Base-by-base conservation (phyloP, 1,140 invertebrate genomes). In the Bombus sylvicola region DNA sequence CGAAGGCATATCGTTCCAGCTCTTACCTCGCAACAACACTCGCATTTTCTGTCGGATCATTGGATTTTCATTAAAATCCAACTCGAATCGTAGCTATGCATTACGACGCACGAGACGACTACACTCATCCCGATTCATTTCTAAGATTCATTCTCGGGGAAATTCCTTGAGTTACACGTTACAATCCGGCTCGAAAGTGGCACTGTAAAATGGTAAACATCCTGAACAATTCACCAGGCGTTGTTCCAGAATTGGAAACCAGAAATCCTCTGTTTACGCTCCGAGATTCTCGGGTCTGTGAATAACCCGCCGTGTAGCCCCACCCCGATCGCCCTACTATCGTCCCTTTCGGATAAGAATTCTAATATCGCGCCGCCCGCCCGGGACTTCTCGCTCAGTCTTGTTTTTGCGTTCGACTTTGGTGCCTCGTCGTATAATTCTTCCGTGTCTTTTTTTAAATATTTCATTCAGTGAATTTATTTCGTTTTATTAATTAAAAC, bases 121-220 rank as follows among this genome's bases (percentile, higher is more conserved):
- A 59, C 9, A 25, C 18, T 62, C 37, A 8, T 77, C 9, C 22
- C 28, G 18, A 66, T 47, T 25, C 39, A 79, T 79, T 66, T 12
- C 34, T 66, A 66, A 79, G 10, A 31, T n/a, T 5, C 12, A 53
- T 53, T 41, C 37, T 43, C 34, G 41, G 15, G 66, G 57, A 31
- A 78, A 79, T 34, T 47, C 31, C 62, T 12, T 8, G 22, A 39
- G 39, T 64, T 64, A 41, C 53, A 1, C 28, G 53, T 39, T 74
- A 34, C 31, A 13, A 75, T 10, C 31, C 43, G 5, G 6, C 28
- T 18, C 5, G 39, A 72, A 13, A 69, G 37, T 69, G 6, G 6
- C 59, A 15, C 34, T 64, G 41, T 15, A 25, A 43, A 79, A 43
- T n/a, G 15, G 66, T 80, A 71, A 80, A 80, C 43, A 80, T 28